Evolutionary conservation across 2,888 invertebrate genomes (phyloP), one percentile per base, ranked within the genome.

Genomic region (Melinaea menophilus): DNA sequence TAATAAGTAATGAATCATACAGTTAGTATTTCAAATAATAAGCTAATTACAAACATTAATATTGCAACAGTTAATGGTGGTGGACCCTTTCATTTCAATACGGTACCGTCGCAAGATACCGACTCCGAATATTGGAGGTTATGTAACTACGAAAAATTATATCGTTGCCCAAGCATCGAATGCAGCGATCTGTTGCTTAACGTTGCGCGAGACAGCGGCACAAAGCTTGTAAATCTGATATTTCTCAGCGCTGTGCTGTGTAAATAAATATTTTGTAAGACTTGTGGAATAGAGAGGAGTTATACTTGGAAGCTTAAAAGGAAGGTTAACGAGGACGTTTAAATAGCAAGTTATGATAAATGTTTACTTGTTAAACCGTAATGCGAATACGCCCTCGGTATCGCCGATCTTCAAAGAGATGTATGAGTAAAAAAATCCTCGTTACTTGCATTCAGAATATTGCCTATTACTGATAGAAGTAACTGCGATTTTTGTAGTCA

Each of bases 121-220:
- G 62, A 56, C 62, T 56, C 62, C 68, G 58, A 71, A 70, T 71
- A 66, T 69, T 59, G 62, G 41, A 33, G 55, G 59, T 73, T 72
- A 69, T 71, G 66, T 70, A 73, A 73, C 65, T 54, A 66, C 66
- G 63, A 69, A 75, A 78, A 79, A 78, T 77, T 63, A 77, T 79
- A 75, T 66, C 65, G 74, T 81, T 81, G 74, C 75, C 66, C 70
- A 77, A 79, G 75, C 63, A 57, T 62, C 67, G 63, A 69, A 68
- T 66, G 70, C 65, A 61, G 69, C 64, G 61, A 62, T 62, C 51
- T 56, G 69, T 75, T 77, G 68, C 75, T 64, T 66, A 76, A 75
- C 69, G 55, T 67, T 66, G 66, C 64, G 68, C 45, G 69, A 64
- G 65, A 56, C 68, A 54, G 59, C 45, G 58, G 58, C 65, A 65